Base-by-base conservation (phyloP, 1,140 invertebrate genomes). In the Panagrolaimus sp. region DNA sequence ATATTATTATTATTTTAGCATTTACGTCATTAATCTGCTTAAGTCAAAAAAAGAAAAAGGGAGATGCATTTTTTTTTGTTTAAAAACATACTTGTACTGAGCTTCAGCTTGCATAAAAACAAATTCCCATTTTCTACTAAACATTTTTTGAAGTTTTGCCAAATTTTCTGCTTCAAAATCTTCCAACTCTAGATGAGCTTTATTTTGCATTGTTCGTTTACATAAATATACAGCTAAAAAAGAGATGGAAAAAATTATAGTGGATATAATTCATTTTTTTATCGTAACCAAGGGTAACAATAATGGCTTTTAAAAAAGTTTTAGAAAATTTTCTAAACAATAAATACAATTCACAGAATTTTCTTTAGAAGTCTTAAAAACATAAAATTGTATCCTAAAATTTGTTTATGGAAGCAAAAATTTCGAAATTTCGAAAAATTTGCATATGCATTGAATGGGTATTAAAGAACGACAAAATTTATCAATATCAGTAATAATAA, bases 171-270 rank as follows among this genome's bases (percentile, higher is more conserved):
- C 94, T 83, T 99, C 96, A 83, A 97, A 99, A 85, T 97, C 94
- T 0, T 95, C 94, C 76, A 99, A 86, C 84, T 98, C 96, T 63
- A 98, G 85, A 62, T 95, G 87, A 5, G 95, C 93, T 85, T 98
- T 98, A 84, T 98, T 98, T 86, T 98, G 95, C 96, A 99, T 98
- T 28, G 96, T 98, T 68, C 96, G 88, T 86, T 99, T 98, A 87
- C 96, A 99, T 66, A 99, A 88, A 86, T 98, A 99, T 3, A 98
- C 96, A 80, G 96, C 93, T 94, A 85, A 38, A 77, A 26, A 24
- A 12, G 43, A 14, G 5, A 72, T 17, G 1, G 69, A 21, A 14
- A 65, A 14, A 67, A 63, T 67, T 52, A 43, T 52, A 65, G 4
- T 32, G 24, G 68, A 47, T 43, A 47, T 26, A 52, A 52, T 43